Percentiles rank a stretch among this genome's conserved stretches.
These are phyloP conservation scores for Automeris io DNA, from an alignment of 2,888 invertebrate species.

Conservation along the genomic window DNA sequence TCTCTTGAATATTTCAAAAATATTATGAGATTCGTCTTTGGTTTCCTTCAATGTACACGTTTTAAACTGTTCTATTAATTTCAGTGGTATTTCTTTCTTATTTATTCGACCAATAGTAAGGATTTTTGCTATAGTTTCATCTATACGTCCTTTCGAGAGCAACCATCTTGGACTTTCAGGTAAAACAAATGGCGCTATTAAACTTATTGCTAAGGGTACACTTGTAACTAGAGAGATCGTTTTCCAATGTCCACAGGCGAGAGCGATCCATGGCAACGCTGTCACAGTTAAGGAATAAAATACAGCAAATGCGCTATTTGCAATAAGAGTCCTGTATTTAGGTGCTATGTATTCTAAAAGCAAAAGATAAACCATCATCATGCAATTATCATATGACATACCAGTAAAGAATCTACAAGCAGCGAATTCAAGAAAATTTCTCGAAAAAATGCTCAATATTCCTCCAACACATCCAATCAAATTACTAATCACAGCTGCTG, in stretches of 20 bases:
- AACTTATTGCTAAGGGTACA: slow-evolving; percentile 34
- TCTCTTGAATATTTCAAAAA: slow-evolving; percentile 39
- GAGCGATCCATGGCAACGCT: slow-evolving; percentile 40
- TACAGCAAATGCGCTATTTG: slow-evolving; percentile 41
- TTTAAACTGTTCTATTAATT: slow-evolving; percentile 42
- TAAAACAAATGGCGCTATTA: slow-evolving; percentile 38
- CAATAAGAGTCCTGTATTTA: slow-evolving; percentile 42
- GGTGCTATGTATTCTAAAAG: slow-evolving; percentile 50
- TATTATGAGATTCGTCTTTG: slow-evolving; percentile 27
- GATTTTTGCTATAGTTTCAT: slow-evolving; percentile 42
- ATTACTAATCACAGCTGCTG: slow-evolving; percentile 37
- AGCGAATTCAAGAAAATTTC: slow-evolving; percentile 36
- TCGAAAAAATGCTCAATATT: slow-evolving; percentile 34
- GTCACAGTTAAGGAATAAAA: slow-evolving; percentile 40
- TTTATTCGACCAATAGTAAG: slow-evolving; percentile 40
- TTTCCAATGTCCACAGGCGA: slow-evolving; percentile 49
- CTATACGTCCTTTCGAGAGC: slow-evolving; percentile 41
- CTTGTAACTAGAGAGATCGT: slow-evolving; percentile 43
- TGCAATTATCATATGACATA: slow-evolving; percentile 48
- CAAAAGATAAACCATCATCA: slow-evolving; percentile 46
- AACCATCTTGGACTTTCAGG: slow-evolving; percentile 54
- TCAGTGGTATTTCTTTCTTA: slow-evolving; percentile 35
- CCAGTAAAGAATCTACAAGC: slow-evolving; percentile 44
- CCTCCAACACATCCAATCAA: slow-evolving; percentile 41
- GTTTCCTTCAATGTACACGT: slow-evolving; percentile 17